Evolutionary conservation across 2,888 invertebrate genomes (phyloP).

Genomic region (Lithophane semibrunnea): DNA sequence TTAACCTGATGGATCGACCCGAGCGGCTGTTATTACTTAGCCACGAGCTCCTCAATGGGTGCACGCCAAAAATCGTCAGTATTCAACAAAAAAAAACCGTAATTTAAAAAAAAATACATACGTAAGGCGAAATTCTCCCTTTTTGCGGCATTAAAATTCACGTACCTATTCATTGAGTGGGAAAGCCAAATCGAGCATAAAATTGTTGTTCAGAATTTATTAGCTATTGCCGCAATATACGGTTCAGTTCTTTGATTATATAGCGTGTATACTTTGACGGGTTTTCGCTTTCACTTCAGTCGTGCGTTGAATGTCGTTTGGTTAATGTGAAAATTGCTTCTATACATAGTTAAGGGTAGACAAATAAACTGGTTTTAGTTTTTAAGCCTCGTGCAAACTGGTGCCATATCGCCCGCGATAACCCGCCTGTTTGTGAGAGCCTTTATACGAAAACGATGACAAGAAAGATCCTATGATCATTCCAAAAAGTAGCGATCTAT

Average conservation of each 20-base stretch:
- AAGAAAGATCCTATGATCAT: background rate
- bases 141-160: constrained; percentile 67
- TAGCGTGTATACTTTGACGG: constrained; percentile 15
- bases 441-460: background rate
- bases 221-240: constrained; percentile 45
- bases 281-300: constrained; percentile 11
- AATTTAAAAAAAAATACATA: constrained; percentile 40
- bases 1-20: too few relatives aligned
- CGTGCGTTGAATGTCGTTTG: background rate
- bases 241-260: constrained; percentile 47
- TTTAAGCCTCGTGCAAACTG: too few relatives aligned
- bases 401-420: too few relatives aligned
- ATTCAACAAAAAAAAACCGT: background rate
- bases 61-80: background rate
- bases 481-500: background rate
- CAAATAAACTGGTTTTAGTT: background rate
- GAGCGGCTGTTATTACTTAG: too few relatives aligned
- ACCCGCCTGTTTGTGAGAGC: too few relatives aligned
- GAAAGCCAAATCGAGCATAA: constrained; percentile 68
- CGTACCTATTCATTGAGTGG: constrained; percentile 68
- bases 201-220: constrained; percentile 71
- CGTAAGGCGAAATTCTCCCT: constrained; percentile 40
- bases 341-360: background rate
- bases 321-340: background rate
- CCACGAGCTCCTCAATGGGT: too few relatives aligned